Evolutionary conservation across 2,888 invertebrate species (phyloP).

Genomic region (Sesamia inferens): DNA sequence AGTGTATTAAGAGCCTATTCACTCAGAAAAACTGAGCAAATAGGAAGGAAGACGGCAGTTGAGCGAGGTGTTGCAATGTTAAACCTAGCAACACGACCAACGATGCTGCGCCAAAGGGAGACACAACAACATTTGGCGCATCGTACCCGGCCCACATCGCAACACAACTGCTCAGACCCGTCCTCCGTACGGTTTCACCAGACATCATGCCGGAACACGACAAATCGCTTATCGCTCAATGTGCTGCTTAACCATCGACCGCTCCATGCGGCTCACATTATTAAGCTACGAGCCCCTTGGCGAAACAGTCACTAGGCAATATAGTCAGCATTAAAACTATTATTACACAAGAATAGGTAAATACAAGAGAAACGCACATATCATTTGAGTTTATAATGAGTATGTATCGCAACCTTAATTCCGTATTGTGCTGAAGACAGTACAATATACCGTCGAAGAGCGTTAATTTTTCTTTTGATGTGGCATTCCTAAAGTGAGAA

Average conservation of each 20-base stretch:
- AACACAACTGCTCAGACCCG: too few relatives aligned
- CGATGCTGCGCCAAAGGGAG: too few relatives aligned
- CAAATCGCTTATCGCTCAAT: too few relatives aligned
- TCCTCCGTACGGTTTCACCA: too few relatives aligned
- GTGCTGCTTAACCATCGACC: neutral
- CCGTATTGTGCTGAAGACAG: conserved; percentile 16
- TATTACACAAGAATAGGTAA: neutral
- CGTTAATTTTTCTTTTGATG: conserved; percentile 9
- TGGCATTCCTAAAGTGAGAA: conserved; percentile 3
- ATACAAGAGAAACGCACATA: conserved; percentile 14
- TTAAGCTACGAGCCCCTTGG: neutral
- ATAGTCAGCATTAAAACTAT: conserved; percentile 3
- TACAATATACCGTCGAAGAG: neutral
- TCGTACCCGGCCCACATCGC: too few relatives aligned
- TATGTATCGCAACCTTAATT: conserved; percentile 26
- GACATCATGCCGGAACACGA: too few relatives aligned
- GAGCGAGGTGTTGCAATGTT: too few relatives aligned
- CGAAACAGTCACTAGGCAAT: neutral
- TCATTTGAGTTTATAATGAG: conserved; percentile 27
- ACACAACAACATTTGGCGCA: too few relatives aligned
- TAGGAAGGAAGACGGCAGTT: too few relatives aligned
- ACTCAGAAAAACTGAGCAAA: too few relatives aligned
- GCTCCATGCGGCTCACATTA: neutral
- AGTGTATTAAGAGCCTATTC: too few relatives aligned
- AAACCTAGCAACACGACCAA: too few relatives aligned